Conservation (phyloP, 2,888 invertebrate genomes). For the Agrotis exclamationis region DNA sequence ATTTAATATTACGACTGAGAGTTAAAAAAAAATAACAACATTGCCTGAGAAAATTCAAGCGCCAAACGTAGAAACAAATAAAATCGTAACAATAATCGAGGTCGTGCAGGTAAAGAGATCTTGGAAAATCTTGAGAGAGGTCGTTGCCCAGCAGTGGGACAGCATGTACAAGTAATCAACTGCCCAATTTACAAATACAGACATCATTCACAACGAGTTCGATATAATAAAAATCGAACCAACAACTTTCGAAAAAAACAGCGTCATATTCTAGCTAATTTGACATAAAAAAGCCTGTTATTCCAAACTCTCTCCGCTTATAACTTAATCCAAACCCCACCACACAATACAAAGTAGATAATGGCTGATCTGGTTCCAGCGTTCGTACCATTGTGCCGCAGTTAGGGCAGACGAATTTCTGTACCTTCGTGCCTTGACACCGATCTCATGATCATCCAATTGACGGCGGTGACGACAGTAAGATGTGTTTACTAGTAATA, state of each 20-base stretch:
- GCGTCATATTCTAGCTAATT: no score
- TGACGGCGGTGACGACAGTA: constrained; percentile 16
- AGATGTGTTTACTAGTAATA: neutral
- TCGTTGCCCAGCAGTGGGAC: no score
- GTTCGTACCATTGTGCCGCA: constrained; percentile 56
- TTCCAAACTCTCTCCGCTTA: neutral
- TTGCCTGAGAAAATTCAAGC: no score
- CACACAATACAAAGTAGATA: constrained; percentile 63
- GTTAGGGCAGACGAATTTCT: constrained; percentile 64
- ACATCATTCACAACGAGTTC: no score
- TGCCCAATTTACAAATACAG: no score
- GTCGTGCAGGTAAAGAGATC: no score
- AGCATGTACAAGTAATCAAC: no score
- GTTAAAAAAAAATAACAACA: no score
- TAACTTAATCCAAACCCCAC: neutral
- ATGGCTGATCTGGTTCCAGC: constrained; percentile 49
- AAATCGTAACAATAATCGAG: neutral
- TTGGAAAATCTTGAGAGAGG: no score
- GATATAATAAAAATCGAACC: no score
- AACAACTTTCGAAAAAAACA: no score
- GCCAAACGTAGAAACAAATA: neutral
- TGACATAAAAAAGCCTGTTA: neutral
- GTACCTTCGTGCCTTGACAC: constrained; percentile 63
- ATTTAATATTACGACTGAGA: no score
- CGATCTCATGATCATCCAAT: constrained; percentile 63